Percentiles rank a stretch among this genome's conserved stretches.
These are phyloP conservation scores for Rhamphomyia laevipes DNA, from an alignment of 2,888 invertebrate genomes.

Conservation along the genomic window DNA sequence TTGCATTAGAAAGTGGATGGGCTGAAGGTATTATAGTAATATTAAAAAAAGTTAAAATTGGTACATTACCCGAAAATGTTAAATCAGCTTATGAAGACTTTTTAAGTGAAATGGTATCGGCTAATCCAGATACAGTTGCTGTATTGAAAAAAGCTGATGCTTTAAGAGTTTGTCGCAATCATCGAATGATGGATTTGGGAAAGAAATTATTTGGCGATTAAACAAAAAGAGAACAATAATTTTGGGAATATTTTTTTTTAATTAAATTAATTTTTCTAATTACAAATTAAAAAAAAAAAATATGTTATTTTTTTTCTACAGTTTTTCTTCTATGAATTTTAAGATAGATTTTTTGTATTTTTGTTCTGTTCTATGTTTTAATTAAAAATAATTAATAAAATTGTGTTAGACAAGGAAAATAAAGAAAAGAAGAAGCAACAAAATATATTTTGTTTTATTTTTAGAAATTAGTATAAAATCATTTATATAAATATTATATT, in stretches of 20 bases:
- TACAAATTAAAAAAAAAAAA: no score
- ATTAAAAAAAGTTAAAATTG: conserved; percentile 70
- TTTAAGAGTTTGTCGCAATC: conserved; percentile 71
- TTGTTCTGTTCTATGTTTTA: no score
- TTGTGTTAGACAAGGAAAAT: no score
- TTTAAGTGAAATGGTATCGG: conserved; percentile 70
- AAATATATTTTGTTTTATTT: no score
- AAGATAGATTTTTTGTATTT: no score
- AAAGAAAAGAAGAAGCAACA: no score
- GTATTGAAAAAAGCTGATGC: conserved; percentile 75
- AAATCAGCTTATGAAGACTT: conserved; percentile 87
- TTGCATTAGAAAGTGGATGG: conserved; percentile 90
- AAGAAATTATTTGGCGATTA: conserved; percentile 81
- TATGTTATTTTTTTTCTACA: no score
- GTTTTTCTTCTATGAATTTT: no score
- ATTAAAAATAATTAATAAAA: no score
- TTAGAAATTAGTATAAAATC: no score
- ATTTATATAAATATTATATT: no score
- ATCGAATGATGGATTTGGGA: conserved; percentile 79
- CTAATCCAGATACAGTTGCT: conserved; percentile 58
- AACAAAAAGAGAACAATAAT: conserved; percentile 6
- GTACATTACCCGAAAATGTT: conserved; percentile 68
- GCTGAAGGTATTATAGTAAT: conserved; percentile 76
- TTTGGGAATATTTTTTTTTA: background rate
- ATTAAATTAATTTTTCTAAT: background rate